Conservation (phyloP, 92 coral and sea anemone species). For the Actinostola sp. region DNA sequence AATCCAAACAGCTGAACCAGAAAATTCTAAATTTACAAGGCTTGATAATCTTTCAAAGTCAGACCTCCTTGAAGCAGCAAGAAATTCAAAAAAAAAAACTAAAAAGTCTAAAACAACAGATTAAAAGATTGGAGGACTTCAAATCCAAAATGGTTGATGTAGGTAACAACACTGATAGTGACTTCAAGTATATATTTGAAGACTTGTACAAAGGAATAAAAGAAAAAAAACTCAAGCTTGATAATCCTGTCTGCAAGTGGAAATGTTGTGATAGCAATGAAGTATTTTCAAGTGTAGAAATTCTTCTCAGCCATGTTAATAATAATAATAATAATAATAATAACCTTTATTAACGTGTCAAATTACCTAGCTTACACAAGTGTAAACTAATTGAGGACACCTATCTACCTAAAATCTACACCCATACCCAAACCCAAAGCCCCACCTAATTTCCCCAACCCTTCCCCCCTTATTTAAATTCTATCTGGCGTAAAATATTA, state of each 20-base stretch:
- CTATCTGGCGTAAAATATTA: no score
- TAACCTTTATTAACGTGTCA: no score
- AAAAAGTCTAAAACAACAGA: constrained; percentile 32
- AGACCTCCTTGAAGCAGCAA: constrained; percentile 28
- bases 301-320: constrained; percentile 34
- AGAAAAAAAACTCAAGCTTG: constrained; percentile 26
- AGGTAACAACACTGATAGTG: constrained; percentile 33
- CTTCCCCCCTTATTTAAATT: no score
- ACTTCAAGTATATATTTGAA: constrained; percentile 40
- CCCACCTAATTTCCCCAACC: no score
- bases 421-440: no score
- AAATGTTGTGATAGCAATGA: constrained; percentile 20
- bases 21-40: constrained; percentile 35
- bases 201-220: constrained; percentile 22
- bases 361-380: no score
- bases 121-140: constrained; percentile 36
- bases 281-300: constrained; percentile 33
- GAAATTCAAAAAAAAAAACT: constrained; percentile 47
- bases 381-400: no score
- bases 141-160: constrained; percentile 40
- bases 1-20: no score
- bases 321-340: constrained; percentile 1
- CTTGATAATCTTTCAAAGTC: constrained; percentile 53
- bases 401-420: no score
- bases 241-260: constrained; percentile 43